Evolutionary conservation across 2,888 invertebrate genomes (phyloP).

Genomic region (Sarcophaga rosellei): DNA sequence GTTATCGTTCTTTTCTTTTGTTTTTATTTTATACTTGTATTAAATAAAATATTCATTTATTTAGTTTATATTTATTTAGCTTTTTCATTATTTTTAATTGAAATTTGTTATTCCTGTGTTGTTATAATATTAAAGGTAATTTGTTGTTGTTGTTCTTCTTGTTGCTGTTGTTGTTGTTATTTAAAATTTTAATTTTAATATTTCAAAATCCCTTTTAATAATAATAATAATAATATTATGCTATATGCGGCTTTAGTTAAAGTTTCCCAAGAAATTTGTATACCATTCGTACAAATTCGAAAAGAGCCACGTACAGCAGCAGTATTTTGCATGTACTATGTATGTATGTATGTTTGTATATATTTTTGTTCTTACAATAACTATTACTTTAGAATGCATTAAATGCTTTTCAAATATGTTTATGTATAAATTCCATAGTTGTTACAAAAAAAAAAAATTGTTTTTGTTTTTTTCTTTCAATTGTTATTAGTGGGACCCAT

Average conservation of each 20-base stretch:
- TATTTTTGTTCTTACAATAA: constrained; percentile 36
- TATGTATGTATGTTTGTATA: background rate
- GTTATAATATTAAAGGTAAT: constrained; percentile 58
- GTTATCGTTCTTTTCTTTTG: constrained; percentile 45
- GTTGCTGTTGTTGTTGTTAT: constrained; percentile 59
- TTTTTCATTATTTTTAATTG: constrained; percentile 59
- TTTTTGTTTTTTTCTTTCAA: background rate
- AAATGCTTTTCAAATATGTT: constrained; percentile 62
- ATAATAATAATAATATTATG: background rate
- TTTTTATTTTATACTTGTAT: constrained; percentile 46
- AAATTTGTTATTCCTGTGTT: constrained; percentile 64
- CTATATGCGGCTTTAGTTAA: background rate
- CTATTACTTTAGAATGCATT: constrained; percentile 49
- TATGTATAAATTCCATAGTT: constrained; percentile 62
- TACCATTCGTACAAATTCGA: background rate
- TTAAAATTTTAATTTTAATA: constrained; percentile 15
- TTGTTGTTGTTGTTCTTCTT: constrained; percentile 60
- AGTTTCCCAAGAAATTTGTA: constrained; percentile 1
- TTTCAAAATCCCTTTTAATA: constrained; percentile 46
- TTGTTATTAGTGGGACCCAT: constrained; percentile 33
- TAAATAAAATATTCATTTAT: constrained; percentile 61
- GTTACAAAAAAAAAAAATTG: constrained; percentile 21
- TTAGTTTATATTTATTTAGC: constrained; percentile 23
- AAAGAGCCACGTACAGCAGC: background rate
- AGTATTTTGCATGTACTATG: background rate